Percentiles rank a stretch among this genome's conserved stretches.
phyloP scores from a whole-genome alignment of 2,797 vertebrate species.

The Ceryle rudis region DNA sequence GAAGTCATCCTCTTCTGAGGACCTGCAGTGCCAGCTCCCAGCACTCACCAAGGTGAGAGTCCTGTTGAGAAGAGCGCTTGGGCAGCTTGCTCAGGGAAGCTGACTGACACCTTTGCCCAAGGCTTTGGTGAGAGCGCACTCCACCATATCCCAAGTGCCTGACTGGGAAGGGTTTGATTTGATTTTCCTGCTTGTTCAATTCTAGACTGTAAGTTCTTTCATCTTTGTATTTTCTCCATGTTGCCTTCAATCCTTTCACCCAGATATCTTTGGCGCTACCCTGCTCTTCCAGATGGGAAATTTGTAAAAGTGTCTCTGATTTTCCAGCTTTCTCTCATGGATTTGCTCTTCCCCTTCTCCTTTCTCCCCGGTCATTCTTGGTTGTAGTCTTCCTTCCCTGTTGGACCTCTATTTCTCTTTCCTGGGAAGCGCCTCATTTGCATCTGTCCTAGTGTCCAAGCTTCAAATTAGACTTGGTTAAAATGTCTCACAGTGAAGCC shows the following conservation, averaged over 20 bases:
- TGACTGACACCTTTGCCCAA: not conserved
- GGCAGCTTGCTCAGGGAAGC: not conserved
- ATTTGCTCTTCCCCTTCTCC: conserved; percentile 14
- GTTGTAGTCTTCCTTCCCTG: not conserved
- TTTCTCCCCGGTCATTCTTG: not conserved
- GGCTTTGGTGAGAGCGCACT: fast-evolving
- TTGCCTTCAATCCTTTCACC: not conserved
- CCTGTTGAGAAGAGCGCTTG: not conserved
- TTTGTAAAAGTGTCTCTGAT: not conserved
- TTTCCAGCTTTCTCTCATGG: not conserved
- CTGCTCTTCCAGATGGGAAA: conserved; percentile 1
- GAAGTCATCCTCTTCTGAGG: not conserved
- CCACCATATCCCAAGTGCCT: not conserved
- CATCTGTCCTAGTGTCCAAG: conserved; percentile 12
- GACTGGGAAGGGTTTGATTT: not conserved
- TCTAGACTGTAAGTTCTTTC: not conserved
- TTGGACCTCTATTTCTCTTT: conserved; percentile 40
- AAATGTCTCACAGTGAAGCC: not conserved
- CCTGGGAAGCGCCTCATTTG: conserved; percentile 52
- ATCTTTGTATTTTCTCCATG: not conserved
- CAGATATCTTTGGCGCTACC: not conserved
- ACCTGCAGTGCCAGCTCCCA: not conserved
- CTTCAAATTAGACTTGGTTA: conserved; percentile 24
- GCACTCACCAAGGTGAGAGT: not conserved
- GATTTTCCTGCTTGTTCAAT: not conserved